Evolutionary conservation across 92 coral and sea anemone genomes (phyloP).

Genomic region (Epizoanthus scotinus): DNA sequence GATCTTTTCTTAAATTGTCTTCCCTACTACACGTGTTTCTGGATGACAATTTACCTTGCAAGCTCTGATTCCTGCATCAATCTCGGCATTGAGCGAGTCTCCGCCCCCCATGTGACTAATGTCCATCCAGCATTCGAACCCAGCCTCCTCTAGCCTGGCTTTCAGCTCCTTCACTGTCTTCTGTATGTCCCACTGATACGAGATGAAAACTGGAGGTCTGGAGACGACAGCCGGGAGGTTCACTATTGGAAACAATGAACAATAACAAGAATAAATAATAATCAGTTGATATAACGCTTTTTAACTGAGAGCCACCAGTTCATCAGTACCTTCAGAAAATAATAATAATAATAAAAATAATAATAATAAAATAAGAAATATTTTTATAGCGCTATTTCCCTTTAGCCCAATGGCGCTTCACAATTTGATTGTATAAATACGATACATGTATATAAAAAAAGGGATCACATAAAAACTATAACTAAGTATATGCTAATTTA

Average conservation of each 20-base stretch:
- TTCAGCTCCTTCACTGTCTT: slow-evolving; percentile 48
- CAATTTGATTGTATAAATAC: too few species aligned
- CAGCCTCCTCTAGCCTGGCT: slow-evolving; percentile 53
- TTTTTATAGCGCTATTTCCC: too few species aligned
- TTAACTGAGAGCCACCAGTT: too few species aligned
- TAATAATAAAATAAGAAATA: too few species aligned
- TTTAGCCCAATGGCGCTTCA: too few species aligned
- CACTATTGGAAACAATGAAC: background rate
- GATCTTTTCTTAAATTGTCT: too few species aligned
- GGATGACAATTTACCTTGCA: slow-evolving; percentile 43
- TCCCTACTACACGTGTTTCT: background rate
- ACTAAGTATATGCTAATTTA: too few species aligned
- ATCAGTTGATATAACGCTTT: too few species aligned
- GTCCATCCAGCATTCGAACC: slow-evolving; percentile 71
- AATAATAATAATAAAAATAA: too few species aligned
- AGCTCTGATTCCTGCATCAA: slow-evolving; percentile 68
- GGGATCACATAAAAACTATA: too few species aligned
- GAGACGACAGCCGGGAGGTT: background rate
- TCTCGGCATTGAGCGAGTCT: slow-evolving; percentile 58
- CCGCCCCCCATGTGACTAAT: slow-evolving; percentile 69
- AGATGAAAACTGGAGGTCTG: slow-evolving; percentile 56
- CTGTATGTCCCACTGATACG: slow-evolving; percentile 70
- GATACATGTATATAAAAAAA: too few species aligned
- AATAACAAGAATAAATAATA: background rate
- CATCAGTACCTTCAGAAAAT: too few species aligned